Percentiles rank a stretch among this genome's conserved stretches.
Evolutionary conservation across 2,888 invertebrate species (phyloP).

Genomic region (Thelaira solivaga): DNA sequence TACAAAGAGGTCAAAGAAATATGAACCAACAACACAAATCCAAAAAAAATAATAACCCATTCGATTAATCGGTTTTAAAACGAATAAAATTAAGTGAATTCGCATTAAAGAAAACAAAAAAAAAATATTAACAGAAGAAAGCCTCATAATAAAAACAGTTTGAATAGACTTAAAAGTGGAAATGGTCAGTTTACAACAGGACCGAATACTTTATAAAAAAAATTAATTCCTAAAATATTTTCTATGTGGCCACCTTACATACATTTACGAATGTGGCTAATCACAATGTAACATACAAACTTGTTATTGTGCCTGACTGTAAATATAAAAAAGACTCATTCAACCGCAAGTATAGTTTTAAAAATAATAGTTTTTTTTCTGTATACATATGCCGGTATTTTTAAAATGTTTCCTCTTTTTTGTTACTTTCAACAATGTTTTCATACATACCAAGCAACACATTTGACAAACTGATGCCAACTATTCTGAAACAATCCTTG

Average conservation of each 20-base stretch:
- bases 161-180: too few relatives aligned
- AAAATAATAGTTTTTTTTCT: constrained; percentile 25
- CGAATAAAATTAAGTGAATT: too few relatives aligned
- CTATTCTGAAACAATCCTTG: constrained; percentile 1
- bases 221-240: too few relatives aligned
- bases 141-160: too few relatives aligned
- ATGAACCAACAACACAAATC: too few relatives aligned
- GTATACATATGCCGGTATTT: neutral
- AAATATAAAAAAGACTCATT: constrained; percentile 5
- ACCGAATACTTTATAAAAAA: too few relatives aligned
- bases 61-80: too few relatives aligned
- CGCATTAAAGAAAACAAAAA: too few relatives aligned
- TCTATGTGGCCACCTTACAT: neutral
- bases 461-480: neutral
- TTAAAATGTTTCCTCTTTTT: neutral
- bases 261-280: neutral
- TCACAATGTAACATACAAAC: neutral
- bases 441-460: neutral
- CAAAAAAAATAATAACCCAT: too few relatives aligned
- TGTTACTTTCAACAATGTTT: neutral
- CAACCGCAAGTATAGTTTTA: constrained; percentile 48
- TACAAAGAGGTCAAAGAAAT: too few relatives aligned
- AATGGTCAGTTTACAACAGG: too few relatives aligned
- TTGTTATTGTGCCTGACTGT: neutral
- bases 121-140: too few relatives aligned